Evolutionary conservation across 2,888 invertebrate genomes (phyloP).

Genomic region (Acronicta alni): DNA sequence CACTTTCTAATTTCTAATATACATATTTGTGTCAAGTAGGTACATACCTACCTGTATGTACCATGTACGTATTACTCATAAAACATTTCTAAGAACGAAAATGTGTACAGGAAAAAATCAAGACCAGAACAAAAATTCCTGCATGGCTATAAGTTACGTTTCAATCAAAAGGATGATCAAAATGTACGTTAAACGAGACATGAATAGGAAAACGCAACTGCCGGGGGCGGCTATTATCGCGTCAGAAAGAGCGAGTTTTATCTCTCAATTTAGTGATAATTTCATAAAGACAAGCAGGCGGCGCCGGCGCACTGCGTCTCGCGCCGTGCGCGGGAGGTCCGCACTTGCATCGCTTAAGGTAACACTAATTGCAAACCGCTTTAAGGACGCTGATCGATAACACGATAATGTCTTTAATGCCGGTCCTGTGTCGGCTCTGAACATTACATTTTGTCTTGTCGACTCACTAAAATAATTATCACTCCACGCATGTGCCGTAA

Average conservation of each 20-base stretch:
- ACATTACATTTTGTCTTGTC: conserved; percentile 73
- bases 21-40: background rate
- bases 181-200: conserved; percentile 61
- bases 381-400: conserved; percentile 84
- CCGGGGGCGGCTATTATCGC: conserved; percentile 77
- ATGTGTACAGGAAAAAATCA: background rate
- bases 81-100: background rate
- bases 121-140: conserved; percentile 2
- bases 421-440: conserved; percentile 70
- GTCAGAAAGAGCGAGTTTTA: conserved; percentile 79
- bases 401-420: conserved; percentile 84
- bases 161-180: conserved; percentile 56
- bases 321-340: conserved; percentile 78
- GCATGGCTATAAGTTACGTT: conserved; percentile 33
- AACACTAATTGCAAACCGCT: conserved; percentile 83
- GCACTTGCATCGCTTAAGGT: conserved; percentile 64
- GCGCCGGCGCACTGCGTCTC: conserved; percentile 63
- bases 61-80: background rate
- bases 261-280: conserved; percentile 86
- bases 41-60: background rate
- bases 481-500: conserved; percentile 59
- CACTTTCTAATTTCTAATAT: background rate
- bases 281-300: conserved; percentile 76
- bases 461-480: conserved; percentile 60
- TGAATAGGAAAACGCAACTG: conserved; percentile 75